Conservation (phyloP, 2,113 vertebrate species). For the Syngnathus typhle region DNA sequence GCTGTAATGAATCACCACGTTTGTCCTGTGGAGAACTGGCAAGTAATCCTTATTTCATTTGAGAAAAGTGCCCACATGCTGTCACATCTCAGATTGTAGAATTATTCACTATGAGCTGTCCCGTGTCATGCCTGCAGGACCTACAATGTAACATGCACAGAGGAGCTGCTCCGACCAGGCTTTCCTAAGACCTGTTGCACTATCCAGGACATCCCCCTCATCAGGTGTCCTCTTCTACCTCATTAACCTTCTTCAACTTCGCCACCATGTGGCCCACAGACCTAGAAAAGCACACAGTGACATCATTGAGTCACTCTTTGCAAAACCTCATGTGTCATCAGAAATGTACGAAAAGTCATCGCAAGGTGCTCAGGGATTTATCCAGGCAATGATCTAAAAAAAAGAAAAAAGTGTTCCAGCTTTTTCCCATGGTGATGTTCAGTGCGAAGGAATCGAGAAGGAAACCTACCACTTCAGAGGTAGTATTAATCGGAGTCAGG, state of each 20-base stretch:
- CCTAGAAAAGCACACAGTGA: constrained; percentile 33
- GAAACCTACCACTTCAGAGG: neutral
- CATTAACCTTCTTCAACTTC: constrained; percentile 2
- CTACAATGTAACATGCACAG: constrained; percentile 85
- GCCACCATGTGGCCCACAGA: constrained; percentile 10
- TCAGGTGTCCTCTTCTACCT: constrained; percentile 70
- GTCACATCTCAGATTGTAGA: neutral
- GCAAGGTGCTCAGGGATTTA: neutral
- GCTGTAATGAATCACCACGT: constrained; percentile 93
- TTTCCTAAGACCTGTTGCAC: constrained; percentile 89
- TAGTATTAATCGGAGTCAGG: neutral
- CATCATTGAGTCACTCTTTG: constrained; percentile 33
- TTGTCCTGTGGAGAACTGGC: constrained; percentile 93
- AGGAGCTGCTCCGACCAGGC: constrained; percentile 77
- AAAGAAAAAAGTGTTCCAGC: no score
- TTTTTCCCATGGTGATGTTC: neutral
- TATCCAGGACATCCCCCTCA: constrained; percentile 84
- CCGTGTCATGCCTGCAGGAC: constrained; percentile 64
- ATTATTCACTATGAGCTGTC: no score
- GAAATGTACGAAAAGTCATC: neutral
- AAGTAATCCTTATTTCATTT: constrained; percentile 30
- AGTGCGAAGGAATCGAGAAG: neutral
- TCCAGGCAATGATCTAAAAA: neutral
- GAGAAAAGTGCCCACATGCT: neutral
- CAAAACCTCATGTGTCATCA: constrained; percentile 33